Base-by-base conservation (phyloP, 1,140 invertebrate genomes). In the Heliconius melpomene region DNA sequence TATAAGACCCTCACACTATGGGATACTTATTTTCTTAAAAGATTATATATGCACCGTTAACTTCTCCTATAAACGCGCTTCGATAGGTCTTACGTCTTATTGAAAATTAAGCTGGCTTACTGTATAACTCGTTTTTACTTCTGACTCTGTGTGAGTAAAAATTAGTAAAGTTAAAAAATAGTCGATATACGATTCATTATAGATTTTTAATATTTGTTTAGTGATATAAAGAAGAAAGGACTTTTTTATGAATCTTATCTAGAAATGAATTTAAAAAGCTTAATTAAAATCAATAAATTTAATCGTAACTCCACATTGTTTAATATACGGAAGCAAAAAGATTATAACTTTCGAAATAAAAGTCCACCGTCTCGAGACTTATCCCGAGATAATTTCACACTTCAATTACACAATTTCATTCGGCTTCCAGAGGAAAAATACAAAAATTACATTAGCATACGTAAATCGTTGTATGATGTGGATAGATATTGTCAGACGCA, bases 381-480 rank as follows among this genome's bases (percentile, higher is more conserved):
- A 66, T 66, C 13, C 26, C n/a, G 7, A 52, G 7, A 18, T 74
- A 23, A 54, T 52, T 74, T 74, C 23, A 74, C 46, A 50, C 73
- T 74, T 75, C 26, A 38, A 75, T 75, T 57, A 75, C 23, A 54
- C 50, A 32, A 75, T 72, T 38, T 36, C 8, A 36, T 75, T 60
- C 18, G 50, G 50, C 20, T 66, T 54, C n/a, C 54, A n/a, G 32
- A 23, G 16, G 38, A 76, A 70, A 75, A 40, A 46, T 26, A 70
- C 36, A 76, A 18, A 76, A 60, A 78, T 78, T 78, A 78, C 77
- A 78, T 78, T 78, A 78, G 36, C 77, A 78, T 78, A 78, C 77
- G 52, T 36, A 78, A 78, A 78, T 74, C 71, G 77, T 20, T 74
- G 57, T 52, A 57, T 50, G 71, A 36, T n/a, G 36, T 54, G 23